These are phyloP conservation scores for Zaprionus bogoriensis DNA, from an alignment of 2,888 invertebrate species.

Conservation along the genomic window DNA sequence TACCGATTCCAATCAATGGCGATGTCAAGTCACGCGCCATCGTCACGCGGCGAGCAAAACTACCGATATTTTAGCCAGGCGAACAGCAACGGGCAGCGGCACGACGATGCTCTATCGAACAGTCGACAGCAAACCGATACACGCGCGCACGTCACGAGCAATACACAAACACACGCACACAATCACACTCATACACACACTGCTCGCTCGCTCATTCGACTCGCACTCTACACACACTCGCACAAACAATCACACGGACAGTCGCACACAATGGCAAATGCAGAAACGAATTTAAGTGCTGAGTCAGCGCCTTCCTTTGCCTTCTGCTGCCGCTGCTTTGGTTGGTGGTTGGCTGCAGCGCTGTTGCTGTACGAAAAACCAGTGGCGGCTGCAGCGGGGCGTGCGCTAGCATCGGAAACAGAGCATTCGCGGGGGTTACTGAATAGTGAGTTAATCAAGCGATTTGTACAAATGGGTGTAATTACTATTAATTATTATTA, in stretches of 20 bases:
- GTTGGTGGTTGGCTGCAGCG: slow-evolving; percentile 73
- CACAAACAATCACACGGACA: slow-evolving; percentile 1
- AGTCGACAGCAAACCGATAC: slow-evolving; percentile 47
- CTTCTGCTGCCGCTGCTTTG: slow-evolving; percentile 71
- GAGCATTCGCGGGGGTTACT: not conserved
- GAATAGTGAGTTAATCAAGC: not conserved
- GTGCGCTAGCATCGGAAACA: not conserved
- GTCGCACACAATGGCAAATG: slow-evolving; percentile 18
- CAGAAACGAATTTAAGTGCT: slow-evolving; percentile 51
- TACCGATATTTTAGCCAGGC: slow-evolving; percentile 83
- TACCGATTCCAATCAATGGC: slow-evolving; percentile 61
- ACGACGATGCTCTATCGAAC: slow-evolving; percentile 50
- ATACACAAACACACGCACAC: not conserved
- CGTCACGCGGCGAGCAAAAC: slow-evolving; percentile 72
- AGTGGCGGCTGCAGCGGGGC: slow-evolving; percentile 28
- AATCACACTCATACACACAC: slow-evolving; percentile 5
- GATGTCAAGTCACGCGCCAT: slow-evolving; percentile 61
- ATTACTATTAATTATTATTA: no score
- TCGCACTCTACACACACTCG: slow-evolving; percentile 4
- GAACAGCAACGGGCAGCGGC: slow-evolving; percentile 47
- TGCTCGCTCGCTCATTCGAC: no score
- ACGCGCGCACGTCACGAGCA: slow-evolving; percentile 2
- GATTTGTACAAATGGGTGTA: no score
- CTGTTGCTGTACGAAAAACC: slow-evolving; percentile 44
- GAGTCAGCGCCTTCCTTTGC: slow-evolving; percentile 51